These are phyloP conservation scores for Melanerpes formicivorus DNA, from an alignment of 2,113 vertebrate genomes.

Conservation along the genomic window DNA sequence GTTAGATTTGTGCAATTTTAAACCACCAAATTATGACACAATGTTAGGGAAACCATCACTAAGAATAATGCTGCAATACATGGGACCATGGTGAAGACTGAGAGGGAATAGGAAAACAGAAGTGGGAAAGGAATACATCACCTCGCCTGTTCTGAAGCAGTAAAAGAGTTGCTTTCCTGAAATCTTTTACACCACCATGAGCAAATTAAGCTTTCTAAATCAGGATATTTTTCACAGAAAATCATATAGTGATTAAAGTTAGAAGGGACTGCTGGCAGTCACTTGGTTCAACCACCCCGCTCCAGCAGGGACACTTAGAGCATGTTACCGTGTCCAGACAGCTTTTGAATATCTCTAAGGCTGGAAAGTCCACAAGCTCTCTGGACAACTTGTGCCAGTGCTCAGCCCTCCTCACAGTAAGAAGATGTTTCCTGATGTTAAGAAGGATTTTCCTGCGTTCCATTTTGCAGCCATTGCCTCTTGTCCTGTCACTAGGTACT, in stretches of 20 bases:
- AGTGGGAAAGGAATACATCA: background rate
- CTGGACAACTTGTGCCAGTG: too few species aligned
- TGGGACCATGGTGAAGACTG: accelerated
- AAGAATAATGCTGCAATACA: background rate
- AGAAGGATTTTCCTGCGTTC: too few species aligned
- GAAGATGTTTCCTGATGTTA: too few species aligned
- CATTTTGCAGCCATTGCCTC: background rate
- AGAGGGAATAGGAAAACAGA: background rate
- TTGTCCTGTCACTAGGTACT: background rate
- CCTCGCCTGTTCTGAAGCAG: background rate
- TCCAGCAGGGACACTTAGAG: background rate
- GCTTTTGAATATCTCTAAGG: background rate
- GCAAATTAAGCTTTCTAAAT: background rate
- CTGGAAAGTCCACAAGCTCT: background rate
- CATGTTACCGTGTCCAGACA: background rate
- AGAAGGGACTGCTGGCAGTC: background rate
- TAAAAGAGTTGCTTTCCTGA: background rate
- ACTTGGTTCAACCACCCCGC: background rate
- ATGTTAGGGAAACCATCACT: background rate
- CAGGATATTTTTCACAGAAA: background rate
- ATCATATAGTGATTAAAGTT: background rate
- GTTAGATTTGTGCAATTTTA: background rate
- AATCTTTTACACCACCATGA: background rate
- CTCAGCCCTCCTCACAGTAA: too few species aligned
- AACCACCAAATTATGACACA: background rate